Base-by-base conservation (phyloP, 2,888 invertebrate genomes). In the Sclerodermus sp. region DNA sequence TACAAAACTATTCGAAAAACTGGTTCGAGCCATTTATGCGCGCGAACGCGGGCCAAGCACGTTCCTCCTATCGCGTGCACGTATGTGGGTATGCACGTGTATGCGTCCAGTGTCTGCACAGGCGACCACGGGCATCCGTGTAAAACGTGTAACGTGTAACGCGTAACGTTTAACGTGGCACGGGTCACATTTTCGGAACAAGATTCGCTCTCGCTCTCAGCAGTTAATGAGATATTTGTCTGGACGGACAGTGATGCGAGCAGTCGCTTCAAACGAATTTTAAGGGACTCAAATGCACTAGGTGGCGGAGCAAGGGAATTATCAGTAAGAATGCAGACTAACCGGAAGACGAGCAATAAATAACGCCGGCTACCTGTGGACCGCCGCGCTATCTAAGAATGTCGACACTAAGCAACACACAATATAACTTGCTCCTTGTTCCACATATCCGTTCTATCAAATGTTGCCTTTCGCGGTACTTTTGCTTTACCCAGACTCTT, bases 311-410 rank as follows among this genome's bases (percentile, higher is more conserved):
- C 51, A 41, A 55, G 49, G 23, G 23, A 23, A 57, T 55, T 66
- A 66, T 67, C 66, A 37, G 53, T 53, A 63, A 66, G 67, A 68
- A 68, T 68, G 67, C 57, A 58, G 64, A 63, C 65, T 51, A 52
- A 62, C 62, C 59, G 52, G 60, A 51, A 58, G 49, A 60, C 50
- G 51, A 64, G 53, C 52, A 58, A 62, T 64, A 69, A 69, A 68
- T 64, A 69, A 64, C 52, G 39, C 47, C 50, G 30, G 51, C 64
- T 62, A 60, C 62, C 59, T 64, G 57, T 54, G 53, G 44, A 50
- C 58, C 52, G 45, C n/a, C n/a, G 3, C 37, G 52, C 57, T 65
- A 66, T 67, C 64, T 63, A 59, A 59, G 55, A 62, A 62, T 62
- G 59, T 57, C 50, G 46, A 52, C 51, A 14, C 36, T 9, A 30